These are phyloP conservation scores for Lydus trimaculatus DNA, from an alignment of 2,888 invertebrate genomes.

Conservation along the genomic window DNA sequence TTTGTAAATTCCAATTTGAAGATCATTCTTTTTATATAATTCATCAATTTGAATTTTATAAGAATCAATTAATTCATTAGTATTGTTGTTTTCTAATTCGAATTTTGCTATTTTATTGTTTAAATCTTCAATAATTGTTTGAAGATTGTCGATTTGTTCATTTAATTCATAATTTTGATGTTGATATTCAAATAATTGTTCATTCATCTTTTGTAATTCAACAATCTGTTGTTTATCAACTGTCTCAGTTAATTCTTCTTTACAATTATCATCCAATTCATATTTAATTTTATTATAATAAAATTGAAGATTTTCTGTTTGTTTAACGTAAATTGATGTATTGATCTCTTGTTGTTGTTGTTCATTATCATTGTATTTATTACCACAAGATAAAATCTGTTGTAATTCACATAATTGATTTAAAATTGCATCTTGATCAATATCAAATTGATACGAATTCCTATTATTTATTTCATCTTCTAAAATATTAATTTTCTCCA, in stretches of 20 bases:
- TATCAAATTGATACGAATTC: neutral
- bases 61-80: no score
- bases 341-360: neutral
- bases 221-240: no score
- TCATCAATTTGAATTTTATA: no score
- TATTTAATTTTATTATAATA: neutral
- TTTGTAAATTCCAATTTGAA: no score
- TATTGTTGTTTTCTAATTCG: no score
- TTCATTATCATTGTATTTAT: neutral
- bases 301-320: neutral
- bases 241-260: neutral
- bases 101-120: no score
- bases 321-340: neutral
- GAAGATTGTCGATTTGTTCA: neutral
- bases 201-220: neutral
- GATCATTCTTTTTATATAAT: no score
- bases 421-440: neutral
- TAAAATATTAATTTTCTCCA: neutral
- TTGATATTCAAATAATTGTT: neutral
- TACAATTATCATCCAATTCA: no score
- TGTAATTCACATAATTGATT: conserved; percentile 5
- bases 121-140: neutral
- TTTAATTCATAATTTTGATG: neutral
- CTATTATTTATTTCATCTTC: conserved; percentile 1
- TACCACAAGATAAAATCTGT: neutral